Percentiles rank a stretch among this genome's conserved stretches.
phyloP scores from a whole-genome alignment of 2,113 vertebrate genomes.

The Meles meles region DNA sequence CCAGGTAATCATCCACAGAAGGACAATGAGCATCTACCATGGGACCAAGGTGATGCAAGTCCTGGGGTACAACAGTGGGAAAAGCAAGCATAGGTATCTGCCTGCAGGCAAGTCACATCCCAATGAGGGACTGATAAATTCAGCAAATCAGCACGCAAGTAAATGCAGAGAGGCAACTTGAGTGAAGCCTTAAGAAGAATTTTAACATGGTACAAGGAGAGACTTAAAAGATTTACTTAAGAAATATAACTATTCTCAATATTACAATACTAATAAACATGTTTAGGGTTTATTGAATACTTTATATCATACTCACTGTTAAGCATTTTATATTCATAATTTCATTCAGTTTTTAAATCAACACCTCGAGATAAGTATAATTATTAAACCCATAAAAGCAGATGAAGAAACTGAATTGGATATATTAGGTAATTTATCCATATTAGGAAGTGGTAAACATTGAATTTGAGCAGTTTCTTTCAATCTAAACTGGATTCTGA shows the following conservation, averaged over 20 bases:
- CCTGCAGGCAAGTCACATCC: not conserved
- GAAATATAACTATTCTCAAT: not conserved
- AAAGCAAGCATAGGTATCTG: not conserved
- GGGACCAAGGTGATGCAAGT: accelerated
- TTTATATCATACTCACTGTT: not conserved
- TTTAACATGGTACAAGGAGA: not conserved
- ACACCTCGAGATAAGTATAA: not conserved
- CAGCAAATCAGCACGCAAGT: not conserved
- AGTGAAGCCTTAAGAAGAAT: not conserved
- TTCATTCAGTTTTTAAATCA: not conserved
- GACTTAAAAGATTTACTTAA: not conserved
- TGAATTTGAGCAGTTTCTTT: not conserved
- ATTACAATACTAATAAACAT: not conserved
- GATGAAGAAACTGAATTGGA: not conserved
- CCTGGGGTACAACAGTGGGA: accelerated
- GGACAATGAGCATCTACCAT: not conserved
- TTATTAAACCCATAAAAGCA: not conserved
- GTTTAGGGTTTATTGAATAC: not conserved
- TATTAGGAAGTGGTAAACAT: not conserved
- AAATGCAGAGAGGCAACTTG: not conserved
- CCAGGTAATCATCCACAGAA: not conserved
- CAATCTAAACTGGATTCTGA: not conserved
- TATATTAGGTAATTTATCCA: not conserved
- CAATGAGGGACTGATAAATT: not conserved
- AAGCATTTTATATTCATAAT: not conserved